A percentile compares a stretch with the other conserved stretches of the same genome.
These are phyloP conservation scores for Eonycteris spelaea DNA, from an alignment of 2,113 vertebrate genomes.

Conservation along the genomic window DNA sequence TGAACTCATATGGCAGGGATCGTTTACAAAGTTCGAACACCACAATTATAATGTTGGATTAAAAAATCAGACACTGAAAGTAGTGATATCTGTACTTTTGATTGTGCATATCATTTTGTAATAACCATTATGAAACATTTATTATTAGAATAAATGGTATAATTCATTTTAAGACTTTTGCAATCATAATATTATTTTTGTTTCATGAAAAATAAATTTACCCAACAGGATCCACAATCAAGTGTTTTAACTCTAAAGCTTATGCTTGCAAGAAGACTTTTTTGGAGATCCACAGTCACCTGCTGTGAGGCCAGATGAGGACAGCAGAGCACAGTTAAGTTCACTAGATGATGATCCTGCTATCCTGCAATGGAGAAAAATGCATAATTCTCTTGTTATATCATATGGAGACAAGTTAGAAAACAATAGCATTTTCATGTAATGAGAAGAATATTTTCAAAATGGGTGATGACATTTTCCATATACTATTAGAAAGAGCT, in stretches of 20 bases:
- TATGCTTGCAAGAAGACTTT: not conserved
- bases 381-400: too few relatives aligned
- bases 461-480: not conserved
- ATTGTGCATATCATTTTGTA: not conserved
- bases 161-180: not conserved
- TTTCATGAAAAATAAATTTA: not conserved
- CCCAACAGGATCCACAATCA: not conserved
- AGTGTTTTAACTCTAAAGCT: not conserved
- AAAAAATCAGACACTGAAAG: not conserved
- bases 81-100: not conserved
- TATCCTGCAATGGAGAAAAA: not conserved
- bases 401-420: not conserved
- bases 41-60: too few relatives aligned
- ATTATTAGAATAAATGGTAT: not conserved
- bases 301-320: rapidly evolving
- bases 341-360: rapidly evolving
- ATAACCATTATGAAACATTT: not conserved
- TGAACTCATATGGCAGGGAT: too few relatives aligned
- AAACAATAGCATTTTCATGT: not conserved
- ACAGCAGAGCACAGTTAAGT: not conserved
- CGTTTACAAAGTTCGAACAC: too few relatives aligned
- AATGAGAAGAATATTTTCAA: not conserved
- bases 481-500: not conserved
- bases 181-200: not conserved
- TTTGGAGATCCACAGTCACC: rapidly evolving